Percentiles rank a stretch among this genome's conserved stretches.
These are phyloP conservation scores for Siderastrea radians DNA, from an alignment of 92 coral and sea anemone species.

Conservation along the genomic window DNA sequence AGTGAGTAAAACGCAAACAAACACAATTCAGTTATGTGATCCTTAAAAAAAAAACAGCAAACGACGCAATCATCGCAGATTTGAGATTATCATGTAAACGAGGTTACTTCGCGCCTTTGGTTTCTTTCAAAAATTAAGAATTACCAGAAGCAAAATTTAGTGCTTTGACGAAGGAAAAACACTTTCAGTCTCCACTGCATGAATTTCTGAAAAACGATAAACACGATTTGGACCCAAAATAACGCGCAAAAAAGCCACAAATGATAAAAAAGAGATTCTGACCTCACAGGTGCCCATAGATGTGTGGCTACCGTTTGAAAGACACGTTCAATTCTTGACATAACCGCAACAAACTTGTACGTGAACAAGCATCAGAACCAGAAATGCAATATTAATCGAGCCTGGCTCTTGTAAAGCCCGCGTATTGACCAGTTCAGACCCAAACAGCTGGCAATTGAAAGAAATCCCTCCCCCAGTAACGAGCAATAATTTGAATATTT, in stretches of 20 bases:
- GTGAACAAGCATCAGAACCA: neutral
- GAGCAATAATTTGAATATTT: slow-evolving; percentile 19
- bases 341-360: neutral
- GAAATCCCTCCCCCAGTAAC: neutral
- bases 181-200: neutral
- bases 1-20: neutral
- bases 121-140: neutral
- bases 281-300: slow-evolving; percentile 80
- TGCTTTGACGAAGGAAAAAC: too few species aligned
- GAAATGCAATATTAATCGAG: neutral
- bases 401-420: neutral
- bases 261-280: neutral
- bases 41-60: neutral
- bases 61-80: neutral
- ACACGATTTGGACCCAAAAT: neutral
- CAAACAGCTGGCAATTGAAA: slow-evolving; percentile 24
- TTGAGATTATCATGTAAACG: too few species aligned
- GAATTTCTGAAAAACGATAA: neutral
- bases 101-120: neutral
- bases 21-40: neutral
- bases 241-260: neutral
- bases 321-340: slow-evolving; percentile 68
- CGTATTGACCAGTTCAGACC: slow-evolving; percentile 4
- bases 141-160: neutral
- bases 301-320: slow-evolving; percentile 54